A percentile compares a stretch with the other conserved stretches of the same genome.
Evolutionary conservation across 2,797 vertebrate genomes (phyloP).

Genomic region (Rhabdomys pumilio): DNA sequence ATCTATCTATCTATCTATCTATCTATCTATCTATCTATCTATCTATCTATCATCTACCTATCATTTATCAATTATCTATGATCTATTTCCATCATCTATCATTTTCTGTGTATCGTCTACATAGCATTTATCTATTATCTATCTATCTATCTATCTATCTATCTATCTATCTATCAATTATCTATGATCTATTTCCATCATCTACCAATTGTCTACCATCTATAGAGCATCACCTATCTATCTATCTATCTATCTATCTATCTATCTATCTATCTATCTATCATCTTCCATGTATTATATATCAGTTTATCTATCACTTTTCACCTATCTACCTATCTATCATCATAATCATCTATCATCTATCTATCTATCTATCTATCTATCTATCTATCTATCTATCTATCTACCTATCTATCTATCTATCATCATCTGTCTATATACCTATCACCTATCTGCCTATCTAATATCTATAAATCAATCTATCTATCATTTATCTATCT

Average conservation of each 20-base stretch:
- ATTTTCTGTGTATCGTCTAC: not conserved
- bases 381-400: not conserved
- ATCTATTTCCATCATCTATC: too few relatives aligned
- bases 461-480: not conserved
- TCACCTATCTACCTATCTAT: not conserved
- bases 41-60: not conserved
- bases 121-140: not conserved
- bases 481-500: not conserved
- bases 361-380: not conserved
- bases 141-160: not conserved
- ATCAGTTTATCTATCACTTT: too few relatives aligned
- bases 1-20: not conserved
- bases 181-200: too few relatives aligned
- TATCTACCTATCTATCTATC: not conserved
- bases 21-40: not conserved
- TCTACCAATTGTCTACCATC: too few relatives aligned
- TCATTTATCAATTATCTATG: too few relatives aligned
- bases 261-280: too few relatives aligned
- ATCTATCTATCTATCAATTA: not conserved
- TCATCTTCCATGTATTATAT: too few relatives aligned
- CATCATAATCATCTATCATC: not conserved
- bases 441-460: not conserved
- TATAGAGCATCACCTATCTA: not conserved
- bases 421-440: too few relatives aligned
- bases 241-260: not conserved